Evolutionary conservation across 2,888 invertebrate species (phyloP).

Genomic region (Agrilus cyanescens): DNA sequence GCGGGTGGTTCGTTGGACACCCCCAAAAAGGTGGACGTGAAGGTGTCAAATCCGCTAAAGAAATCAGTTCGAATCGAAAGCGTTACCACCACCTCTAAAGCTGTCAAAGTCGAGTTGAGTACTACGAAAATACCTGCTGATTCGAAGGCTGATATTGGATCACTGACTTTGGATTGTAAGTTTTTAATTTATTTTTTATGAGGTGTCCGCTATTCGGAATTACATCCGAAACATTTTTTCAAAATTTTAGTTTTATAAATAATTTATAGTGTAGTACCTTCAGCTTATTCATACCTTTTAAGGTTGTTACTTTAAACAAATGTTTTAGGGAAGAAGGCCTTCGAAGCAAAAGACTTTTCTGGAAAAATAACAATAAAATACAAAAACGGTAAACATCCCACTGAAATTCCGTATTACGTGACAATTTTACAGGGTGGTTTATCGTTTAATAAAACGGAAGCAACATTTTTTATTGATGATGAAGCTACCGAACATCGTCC

Average conservation of each 20-base stretch:
- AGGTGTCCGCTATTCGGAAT: background rate
- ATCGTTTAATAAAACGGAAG: slow-evolving; percentile 41
- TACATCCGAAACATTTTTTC: background rate
- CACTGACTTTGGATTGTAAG: slow-evolving; percentile 60
- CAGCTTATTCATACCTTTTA: background rate
- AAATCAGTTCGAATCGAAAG: slow-evolving; percentile 54
- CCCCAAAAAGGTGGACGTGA: slow-evolving; percentile 46
- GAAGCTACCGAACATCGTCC: slow-evolving; percentile 29
- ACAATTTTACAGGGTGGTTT: slow-evolving; percentile 47
- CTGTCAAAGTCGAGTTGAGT: slow-evolving; percentile 54
- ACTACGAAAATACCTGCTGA: slow-evolving; percentile 54
- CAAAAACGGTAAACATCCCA: slow-evolving; percentile 35
- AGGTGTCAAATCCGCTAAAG: slow-evolving; percentile 53
- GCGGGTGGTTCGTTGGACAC: slow-evolving; percentile 59
- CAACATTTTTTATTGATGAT: slow-evolving; percentile 37
- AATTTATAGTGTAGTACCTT: background rate
- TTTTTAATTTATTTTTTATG: slow-evolving; percentile 12
- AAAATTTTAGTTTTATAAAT: too few species aligned
- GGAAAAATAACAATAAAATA: slow-evolving; percentile 45
- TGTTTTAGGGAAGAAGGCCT: slow-evolving; percentile 42
- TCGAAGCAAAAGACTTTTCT: slow-evolving; percentile 41
- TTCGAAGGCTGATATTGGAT: slow-evolving; percentile 50
- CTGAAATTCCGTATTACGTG: slow-evolving; percentile 53
- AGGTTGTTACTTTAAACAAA: background rate
- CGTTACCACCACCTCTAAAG: slow-evolving; percentile 49